phyloP scores from a whole-genome alignment of 2,797 vertebrate genomes.

The Pseudotriccus pelzelni region DNA sequence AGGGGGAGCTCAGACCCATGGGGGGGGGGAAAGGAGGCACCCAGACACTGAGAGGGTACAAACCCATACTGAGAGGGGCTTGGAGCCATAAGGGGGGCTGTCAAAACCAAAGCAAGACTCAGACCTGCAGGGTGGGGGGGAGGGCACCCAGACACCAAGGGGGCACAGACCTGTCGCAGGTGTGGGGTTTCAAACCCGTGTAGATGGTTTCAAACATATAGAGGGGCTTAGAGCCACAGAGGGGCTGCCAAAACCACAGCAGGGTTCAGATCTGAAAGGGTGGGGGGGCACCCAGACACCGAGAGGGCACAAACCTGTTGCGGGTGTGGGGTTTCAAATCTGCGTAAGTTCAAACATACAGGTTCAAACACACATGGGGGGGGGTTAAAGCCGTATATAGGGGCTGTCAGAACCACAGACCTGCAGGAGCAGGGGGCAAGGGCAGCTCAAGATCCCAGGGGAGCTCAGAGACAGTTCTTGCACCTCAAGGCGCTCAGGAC shows the following conservation, averaged over 20 bases:
- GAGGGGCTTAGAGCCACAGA: neutral
- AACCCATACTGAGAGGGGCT: neutral
- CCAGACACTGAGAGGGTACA: neutral
- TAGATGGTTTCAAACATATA: neutral
- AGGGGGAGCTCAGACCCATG: neutral
- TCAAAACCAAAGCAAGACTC: neutral
- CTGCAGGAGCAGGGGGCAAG: neutral
- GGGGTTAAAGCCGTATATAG: accelerated
- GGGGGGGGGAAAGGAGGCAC: neutral
- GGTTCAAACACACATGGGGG: too few relatives aligned
- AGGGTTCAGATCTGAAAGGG: neutral
- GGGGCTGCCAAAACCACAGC: neutral
- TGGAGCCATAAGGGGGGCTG: accelerated
- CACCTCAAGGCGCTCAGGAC: neutral
- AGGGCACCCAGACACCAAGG: too few relatives aligned
- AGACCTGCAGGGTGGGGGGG: accelerated
- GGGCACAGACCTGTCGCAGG: too few relatives aligned
- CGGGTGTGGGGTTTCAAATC: neutral
- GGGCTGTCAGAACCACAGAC: neutral
- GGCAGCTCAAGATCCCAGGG: neutral
- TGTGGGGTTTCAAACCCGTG: too few relatives aligned
- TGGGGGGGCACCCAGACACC: accelerated
- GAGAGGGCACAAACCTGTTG: neutral
- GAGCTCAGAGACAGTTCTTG: neutral
- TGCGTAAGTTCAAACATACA: neutral